Conservation (phyloP, 2,888 invertebrate species). For the Alcis repandata region DNA sequence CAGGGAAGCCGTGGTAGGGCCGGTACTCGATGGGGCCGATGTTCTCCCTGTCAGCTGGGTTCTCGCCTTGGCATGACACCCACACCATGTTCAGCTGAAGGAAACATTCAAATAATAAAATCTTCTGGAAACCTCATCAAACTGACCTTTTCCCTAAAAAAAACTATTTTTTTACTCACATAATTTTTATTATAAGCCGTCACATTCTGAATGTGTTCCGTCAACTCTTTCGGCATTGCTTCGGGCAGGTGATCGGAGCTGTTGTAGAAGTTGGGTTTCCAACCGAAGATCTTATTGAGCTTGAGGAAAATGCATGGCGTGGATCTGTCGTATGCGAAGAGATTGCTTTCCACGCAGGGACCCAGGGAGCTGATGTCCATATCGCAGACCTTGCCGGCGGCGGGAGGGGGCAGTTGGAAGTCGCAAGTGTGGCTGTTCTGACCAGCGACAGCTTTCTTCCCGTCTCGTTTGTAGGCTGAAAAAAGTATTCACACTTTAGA, state of each 20-base stretch:
- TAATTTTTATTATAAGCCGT: conserved; percentile 79
- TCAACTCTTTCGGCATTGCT: conserved; percentile 91
- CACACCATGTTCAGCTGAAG: conserved; percentile 93
- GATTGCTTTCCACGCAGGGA: conserved; percentile 93
- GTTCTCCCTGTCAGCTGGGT: conserved; percentile 96
- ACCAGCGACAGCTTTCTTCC: conserved; percentile 90
- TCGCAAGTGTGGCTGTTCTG: conserved; percentile 92
- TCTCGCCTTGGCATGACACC: conserved; percentile 97
- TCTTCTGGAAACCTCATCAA: background rate
- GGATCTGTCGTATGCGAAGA: conserved; percentile 96
- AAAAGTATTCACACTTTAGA: background rate
- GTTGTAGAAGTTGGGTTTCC: conserved; percentile 94
- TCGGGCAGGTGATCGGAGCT: conserved; percentile 89
- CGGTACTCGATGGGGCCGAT: conserved; percentile 94
- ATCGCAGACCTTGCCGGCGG: conserved; percentile 93
- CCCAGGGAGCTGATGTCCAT: conserved; percentile 94
- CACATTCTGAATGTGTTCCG: conserved; percentile 88
- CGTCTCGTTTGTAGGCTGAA: conserved; percentile 91
- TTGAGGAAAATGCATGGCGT: conserved; percentile 98
- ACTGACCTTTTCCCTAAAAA: background rate
- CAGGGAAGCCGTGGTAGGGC: conserved; percentile 94
- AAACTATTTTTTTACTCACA: conserved; percentile 56
- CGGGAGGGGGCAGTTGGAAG: conserved; percentile 89
- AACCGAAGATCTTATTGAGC: conserved; percentile 97
- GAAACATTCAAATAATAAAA: background rate